A percentile compares a stretch with the other conserved stretches of the same genome.
phyloP scores from a whole-genome alignment of 2,888 invertebrate species.

The Netelia inedita region DNA sequence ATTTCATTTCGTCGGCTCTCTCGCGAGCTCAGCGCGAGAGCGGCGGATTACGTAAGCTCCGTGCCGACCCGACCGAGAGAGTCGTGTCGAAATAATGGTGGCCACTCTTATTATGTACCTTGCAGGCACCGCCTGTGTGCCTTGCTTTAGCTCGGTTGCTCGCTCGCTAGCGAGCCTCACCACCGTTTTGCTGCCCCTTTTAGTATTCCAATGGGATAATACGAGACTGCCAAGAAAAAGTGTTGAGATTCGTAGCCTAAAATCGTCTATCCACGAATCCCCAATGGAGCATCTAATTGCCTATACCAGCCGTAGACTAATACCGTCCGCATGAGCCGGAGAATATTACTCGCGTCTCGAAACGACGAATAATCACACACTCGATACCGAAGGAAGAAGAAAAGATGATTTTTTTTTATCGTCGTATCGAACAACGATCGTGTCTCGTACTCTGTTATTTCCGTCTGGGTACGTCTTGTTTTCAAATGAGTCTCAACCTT shows the following conservation, averaged over 20 bases:
- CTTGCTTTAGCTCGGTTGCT: conserved; percentile 46
- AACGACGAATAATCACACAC: conserved; percentile 5
- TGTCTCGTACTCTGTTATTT: background rate
- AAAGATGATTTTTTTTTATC: background rate
- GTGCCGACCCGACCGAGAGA: conserved; percentile 78
- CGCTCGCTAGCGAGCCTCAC: conserved; percentile 44
- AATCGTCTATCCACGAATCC: conserved; percentile 39
- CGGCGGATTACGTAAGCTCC: conserved; percentile 77
- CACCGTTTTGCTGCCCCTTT: conserved; percentile 64
- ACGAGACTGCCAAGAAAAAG: conserved; percentile 31
- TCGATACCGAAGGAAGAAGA: background rate
- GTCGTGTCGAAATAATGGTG: conserved; percentile 84
- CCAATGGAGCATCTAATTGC: conserved; percentile 31
- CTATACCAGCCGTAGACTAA: background rate
- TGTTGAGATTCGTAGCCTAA: conserved; percentile 21
- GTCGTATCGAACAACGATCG: background rate
- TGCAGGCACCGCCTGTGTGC: conserved; percentile 69
- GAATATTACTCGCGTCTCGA: conserved; percentile 23
- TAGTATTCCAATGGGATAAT: conserved; percentile 64
- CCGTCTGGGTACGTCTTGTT: background rate
- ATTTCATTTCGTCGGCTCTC: conserved; percentile 82
- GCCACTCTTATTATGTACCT: conserved; percentile 82
- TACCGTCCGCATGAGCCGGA: background rate
- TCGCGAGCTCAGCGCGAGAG: conserved; percentile 70
- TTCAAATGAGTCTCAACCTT: background rate